Conservation (phyloP, 2,113 vertebrate species). For the Hypanus sabinus region DNA sequence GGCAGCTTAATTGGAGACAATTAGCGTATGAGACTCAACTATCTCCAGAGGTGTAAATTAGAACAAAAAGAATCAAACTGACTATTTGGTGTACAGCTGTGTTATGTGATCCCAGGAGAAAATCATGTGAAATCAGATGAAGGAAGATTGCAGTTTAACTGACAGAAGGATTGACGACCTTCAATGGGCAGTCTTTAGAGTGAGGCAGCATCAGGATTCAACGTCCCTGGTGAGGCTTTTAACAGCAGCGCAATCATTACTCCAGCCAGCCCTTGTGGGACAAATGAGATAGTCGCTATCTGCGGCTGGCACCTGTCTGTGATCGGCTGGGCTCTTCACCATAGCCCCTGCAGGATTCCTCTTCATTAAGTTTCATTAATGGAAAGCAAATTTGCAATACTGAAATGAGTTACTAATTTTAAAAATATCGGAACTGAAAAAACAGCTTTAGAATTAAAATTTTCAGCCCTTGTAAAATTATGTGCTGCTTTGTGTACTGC, state of each 20-base stretch:
- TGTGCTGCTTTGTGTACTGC: neutral
- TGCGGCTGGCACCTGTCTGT: conserved; percentile 30
- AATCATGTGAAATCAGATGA: conserved; percentile 39
- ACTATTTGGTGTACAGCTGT: conserved; percentile 41
- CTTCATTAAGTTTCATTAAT: conserved; percentile 29
- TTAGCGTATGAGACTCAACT: conserved; percentile 44
- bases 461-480: neutral
- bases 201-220: neutral
- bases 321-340: neutral
- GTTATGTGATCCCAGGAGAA: conserved; percentile 44
- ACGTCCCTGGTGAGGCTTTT: neutral
- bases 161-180: conserved; percentile 26
- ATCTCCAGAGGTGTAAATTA: conserved; percentile 26
- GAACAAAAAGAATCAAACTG: conserved; percentile 43
- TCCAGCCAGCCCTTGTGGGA: conserved; percentile 7
- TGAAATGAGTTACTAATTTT: neutral
- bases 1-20: conserved; percentile 50
- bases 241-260: conserved; percentile 28
- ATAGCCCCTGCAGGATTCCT: neutral
- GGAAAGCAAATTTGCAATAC: conserved; percentile 10
- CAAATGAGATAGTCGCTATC: conserved; percentile 7
- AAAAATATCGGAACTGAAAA: neutral
- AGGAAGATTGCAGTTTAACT: conserved; percentile 32
- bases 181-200: conserved; percentile 15
- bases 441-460: neutral